These are phyloP conservation scores for Phoebastria nigripes DNA, from an alignment of 2,797 vertebrate genomes.

Conservation along the genomic window DNA sequence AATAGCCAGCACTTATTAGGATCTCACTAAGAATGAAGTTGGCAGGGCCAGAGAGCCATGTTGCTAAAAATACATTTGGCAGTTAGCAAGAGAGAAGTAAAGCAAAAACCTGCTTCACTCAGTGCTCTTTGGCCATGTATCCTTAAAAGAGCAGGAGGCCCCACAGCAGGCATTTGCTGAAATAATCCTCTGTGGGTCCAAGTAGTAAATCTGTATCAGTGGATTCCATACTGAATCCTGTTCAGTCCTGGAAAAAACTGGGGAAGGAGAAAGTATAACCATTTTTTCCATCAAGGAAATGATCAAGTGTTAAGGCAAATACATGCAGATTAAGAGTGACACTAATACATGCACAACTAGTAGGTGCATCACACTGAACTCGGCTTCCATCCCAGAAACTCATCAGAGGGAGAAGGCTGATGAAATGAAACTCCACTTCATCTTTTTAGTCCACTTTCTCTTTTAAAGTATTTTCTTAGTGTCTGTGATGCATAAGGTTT, in stretches of 20 bases:
- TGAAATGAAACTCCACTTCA: not conserved
- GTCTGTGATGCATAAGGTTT: not conserved
- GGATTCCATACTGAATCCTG: not conserved
- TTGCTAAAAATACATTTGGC: slow-evolving; percentile 26
- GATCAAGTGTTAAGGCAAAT: not conserved
- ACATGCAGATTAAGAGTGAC: not conserved
- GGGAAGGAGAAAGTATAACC: not conserved
- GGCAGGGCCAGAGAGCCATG: not conserved
- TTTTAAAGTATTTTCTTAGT: not conserved
- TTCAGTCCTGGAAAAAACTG: not conserved
- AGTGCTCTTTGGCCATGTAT: not conserved
- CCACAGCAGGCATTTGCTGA: not conserved
- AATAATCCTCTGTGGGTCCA: not conserved
- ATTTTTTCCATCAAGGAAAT: not conserved
- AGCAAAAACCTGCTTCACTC: not conserved
- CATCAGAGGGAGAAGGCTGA: not conserved
- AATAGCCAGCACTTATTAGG: not conserved
- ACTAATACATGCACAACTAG: not conserved
- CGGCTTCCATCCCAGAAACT: not conserved
- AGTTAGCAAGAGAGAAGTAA: not conserved
- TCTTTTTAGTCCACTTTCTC: not conserved
- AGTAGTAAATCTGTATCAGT: not conserved
- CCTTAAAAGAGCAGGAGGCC: not conserved
- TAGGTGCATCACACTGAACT: not conserved
- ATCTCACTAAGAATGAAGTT: not conserved